Evolutionary conservation across 2,888 invertebrate species (phyloP).

Genomic region (Dilophus febrilis): DNA sequence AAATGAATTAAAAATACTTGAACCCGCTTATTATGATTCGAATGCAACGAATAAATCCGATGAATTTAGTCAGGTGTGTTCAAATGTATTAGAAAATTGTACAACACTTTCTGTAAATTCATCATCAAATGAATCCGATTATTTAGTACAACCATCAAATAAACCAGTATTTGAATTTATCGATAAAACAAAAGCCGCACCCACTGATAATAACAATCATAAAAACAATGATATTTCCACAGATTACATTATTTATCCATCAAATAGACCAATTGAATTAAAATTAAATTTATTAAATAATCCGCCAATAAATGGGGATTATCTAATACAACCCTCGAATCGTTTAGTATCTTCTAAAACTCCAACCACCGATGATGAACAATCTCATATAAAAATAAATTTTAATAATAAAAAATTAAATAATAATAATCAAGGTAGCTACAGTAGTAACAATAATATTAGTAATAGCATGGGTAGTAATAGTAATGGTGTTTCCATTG

Average conservation of each 20-base stretch:
- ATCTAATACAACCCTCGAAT: conserved; percentile 9
- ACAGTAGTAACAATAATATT: too few species aligned
- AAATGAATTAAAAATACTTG: conserved; percentile 26
- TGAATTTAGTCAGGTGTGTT: conserved; percentile 29
- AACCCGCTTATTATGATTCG: conserved; percentile 29
- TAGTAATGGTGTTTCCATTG: too few species aligned
- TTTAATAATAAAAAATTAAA: conserved; percentile 10
- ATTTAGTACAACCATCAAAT: conserved; percentile 43
- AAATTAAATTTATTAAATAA: conserved; percentile 10
- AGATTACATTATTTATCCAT: conserved; percentile 27
- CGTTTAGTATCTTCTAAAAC: conserved; percentile 3
- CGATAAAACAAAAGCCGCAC: conserved; percentile 17
- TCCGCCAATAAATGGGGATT: conserved; percentile 2
- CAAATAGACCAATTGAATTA: conserved; percentile 25
- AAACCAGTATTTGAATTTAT: conserved; percentile 37
- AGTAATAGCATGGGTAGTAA: too few species aligned
- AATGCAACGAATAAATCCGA: conserved; percentile 26
- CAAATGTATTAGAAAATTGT: conserved; percentile 25
- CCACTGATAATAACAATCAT: conserved; percentile 1
- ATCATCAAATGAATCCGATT: conserved; percentile 28
- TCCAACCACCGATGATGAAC: conserved; percentile 4
- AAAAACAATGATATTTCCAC: conserved; percentile 15
- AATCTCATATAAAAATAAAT: conserved; percentile 9
- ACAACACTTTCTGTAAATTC: conserved; percentile 7
- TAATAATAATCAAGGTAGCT: not conserved